Base-by-base conservation (phyloP, 2,113 vertebrate genomes). In the Aythya baeri region DNA sequence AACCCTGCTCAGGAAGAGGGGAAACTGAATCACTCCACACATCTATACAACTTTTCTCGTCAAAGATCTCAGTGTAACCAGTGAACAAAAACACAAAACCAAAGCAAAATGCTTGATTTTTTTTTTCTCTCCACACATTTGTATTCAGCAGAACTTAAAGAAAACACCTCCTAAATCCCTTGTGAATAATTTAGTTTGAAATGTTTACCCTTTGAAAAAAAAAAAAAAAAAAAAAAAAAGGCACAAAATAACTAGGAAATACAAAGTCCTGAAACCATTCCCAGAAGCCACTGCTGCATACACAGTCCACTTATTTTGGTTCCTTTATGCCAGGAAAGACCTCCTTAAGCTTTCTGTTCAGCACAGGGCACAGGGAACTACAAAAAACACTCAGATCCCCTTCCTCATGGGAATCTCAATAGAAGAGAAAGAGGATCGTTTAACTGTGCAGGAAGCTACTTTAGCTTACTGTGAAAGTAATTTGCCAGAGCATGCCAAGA, bases 181-280 rank as follows among this genome's bases (percentile, higher is more conserved):
- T 95, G 89, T 97, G 96, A 97, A 97, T 97, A 97, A 97, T 97
- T 98, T 96, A 97, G 55, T 43, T 96, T 63, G 79, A 97, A 96
- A 92, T 95, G 83, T 97, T 97, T 97, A 93, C 95, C 73, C 96
- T 93, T 96, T 93, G 88, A 94, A 95, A 91, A 93, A 86, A 65
- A 38, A 63, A 27, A 63, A 38, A 38, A 94, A 86, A 65, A 62
- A 38, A 62, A 54, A n/a, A 36, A 62, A 38, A 36, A 26, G 90
- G 72, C 78, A 92, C 86, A 94, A 89, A 90, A 94, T 92, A 89
- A 94, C 62, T 92, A 68, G 92, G 91, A 97, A 97, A 96, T 83
- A 95, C 92, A 68, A 88, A 91, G 96, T 94, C 68, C 86, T 93
- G 84, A 96, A 97, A 94, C 79, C 80, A 68, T 94, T 97, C 94